Conservation (phyloP, 2,113 vertebrate species). For the Ciconia maguari region DNA sequence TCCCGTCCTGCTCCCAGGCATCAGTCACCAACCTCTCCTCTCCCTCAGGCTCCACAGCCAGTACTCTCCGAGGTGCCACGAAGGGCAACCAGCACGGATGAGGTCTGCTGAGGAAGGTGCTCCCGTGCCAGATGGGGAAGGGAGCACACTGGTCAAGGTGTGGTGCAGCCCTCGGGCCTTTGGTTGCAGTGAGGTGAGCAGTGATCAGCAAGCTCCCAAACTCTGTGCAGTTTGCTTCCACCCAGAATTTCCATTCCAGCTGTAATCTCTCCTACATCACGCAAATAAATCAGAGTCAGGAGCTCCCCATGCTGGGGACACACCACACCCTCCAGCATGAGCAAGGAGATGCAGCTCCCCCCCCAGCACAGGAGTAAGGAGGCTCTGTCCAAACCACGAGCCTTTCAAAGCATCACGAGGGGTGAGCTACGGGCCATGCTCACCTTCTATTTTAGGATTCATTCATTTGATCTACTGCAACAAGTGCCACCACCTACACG, state of each 20-base stretch:
- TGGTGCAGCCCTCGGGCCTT: background rate
- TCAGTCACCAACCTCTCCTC: background rate
- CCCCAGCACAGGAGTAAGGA: background rate
- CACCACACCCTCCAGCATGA: background rate
- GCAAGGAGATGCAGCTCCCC: background rate
- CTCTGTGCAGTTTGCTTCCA: background rate
- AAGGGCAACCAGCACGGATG: background rate
- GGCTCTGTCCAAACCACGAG: background rate
- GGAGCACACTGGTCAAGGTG: background rate
- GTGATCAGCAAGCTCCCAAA: background rate
- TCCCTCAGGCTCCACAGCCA: background rate
- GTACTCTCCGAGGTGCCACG: background rate
- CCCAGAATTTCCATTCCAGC: background rate
- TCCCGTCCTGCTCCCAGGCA: background rate
- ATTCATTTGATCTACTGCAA: background rate
- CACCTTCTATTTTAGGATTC: background rate
- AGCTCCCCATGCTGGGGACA: background rate
- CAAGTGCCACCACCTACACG: background rate
- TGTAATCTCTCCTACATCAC: background rate
- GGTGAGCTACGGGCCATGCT: background rate
- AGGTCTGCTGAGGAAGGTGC: background rate
- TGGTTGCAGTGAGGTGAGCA: background rate
- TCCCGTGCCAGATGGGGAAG: accelerated
- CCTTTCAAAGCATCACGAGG: background rate
- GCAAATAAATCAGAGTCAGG: background rate